Conservation (phyloP, 2,888 invertebrate species). For the Ochropleura plecta region DNA sequence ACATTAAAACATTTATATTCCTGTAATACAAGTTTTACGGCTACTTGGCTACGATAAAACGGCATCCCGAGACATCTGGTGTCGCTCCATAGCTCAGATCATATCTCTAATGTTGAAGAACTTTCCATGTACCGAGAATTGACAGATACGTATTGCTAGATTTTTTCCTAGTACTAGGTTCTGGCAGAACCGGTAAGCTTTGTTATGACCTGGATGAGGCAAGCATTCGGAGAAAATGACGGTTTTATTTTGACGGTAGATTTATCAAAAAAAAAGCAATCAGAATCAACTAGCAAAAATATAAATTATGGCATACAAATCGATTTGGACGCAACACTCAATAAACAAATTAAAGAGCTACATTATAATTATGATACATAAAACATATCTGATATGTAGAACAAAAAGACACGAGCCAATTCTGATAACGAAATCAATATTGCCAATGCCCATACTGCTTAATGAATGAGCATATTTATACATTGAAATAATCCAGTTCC, state of each 20-base stretch:
- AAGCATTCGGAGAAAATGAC: constrained; percentile 32
- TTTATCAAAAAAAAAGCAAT: neutral
- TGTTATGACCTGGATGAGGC: constrained; percentile 22
- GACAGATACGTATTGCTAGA: constrained; percentile 67
- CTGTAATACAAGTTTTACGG: constrained; percentile 74
- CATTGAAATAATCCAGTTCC: constrained; percentile 69
- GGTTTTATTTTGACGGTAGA: neutral
- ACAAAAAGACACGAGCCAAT: constrained; percentile 58
- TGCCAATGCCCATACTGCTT: constrained; percentile 40
- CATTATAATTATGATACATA: constrained; percentile 10
- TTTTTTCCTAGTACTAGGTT: constrained; percentile 53
- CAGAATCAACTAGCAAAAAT: neutral
- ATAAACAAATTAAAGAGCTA: constrained; percentile 3
- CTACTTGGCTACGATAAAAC: constrained; percentile 62
- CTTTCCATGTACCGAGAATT: constrained; percentile 71
- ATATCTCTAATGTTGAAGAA: constrained; percentile 70
- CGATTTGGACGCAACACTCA: neutral
- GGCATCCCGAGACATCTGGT: constrained; percentile 49
- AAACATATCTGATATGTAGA: constrained; percentile 22
- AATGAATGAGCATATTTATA: constrained; percentile 67
- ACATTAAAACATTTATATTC: constrained; percentile 66
- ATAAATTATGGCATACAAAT: neutral
- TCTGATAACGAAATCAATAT: constrained; percentile 52
- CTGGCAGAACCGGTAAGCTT: constrained; percentile 15
- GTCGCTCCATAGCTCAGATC: constrained; percentile 66